Conservation (phyloP, 2,888 invertebrate genomes). For the Dascillus cervinus region DNA sequence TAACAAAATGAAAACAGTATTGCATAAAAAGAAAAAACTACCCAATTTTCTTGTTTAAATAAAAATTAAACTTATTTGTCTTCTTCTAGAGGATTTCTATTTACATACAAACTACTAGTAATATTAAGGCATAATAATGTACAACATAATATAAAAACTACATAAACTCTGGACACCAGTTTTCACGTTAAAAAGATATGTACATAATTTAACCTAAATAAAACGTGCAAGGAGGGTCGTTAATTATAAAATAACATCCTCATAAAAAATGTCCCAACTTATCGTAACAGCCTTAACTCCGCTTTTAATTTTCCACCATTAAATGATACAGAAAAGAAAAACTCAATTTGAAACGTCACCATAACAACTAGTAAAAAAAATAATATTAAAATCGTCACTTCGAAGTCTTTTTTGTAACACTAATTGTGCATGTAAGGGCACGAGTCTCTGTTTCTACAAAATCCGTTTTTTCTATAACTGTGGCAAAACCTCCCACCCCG, state of each 20-base stretch:
- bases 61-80: no score
- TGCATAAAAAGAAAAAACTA: no score
- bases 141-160: constrained; percentile 1
- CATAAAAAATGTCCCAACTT: constrained; percentile 10
- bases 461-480: constrained; percentile 72
- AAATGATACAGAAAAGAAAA: no score
- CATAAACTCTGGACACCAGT: constrained; percentile 2
- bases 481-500: constrained; percentile 55
- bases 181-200: no score
- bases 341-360: no score
- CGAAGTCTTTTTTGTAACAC: no score
- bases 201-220: constrained; percentile 1
- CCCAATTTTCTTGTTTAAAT: no score
- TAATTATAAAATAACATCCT: constrained; percentile 15
- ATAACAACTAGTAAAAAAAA: no score
- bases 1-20: no score
- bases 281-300: no score
- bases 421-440: constrained; percentile 78
- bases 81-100: constrained; percentile 2
- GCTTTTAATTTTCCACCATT: no score
- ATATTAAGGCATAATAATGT: constrained; percentile 1
- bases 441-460: constrained; percentile 72
- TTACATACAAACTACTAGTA: constrained; percentile 1
- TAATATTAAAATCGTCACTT: no score
- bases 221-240: background rate